phyloP scores from a whole-genome alignment of 1,140 invertebrate species.

The Halyomorpha halys region DNA sequence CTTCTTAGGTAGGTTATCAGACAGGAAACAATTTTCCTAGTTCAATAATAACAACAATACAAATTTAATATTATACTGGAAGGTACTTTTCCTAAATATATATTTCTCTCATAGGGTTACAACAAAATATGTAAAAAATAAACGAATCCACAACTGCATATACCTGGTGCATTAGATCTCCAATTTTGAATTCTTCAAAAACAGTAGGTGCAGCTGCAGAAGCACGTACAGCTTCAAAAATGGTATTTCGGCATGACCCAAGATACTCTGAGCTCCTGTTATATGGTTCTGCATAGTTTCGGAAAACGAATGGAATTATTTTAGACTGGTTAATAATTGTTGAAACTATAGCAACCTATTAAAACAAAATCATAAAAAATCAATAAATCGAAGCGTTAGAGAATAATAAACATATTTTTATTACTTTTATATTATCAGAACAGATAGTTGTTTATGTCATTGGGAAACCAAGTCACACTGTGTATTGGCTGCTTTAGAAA shows the following conservation, averaged over 20 bases:
- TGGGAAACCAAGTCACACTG: too few relatives aligned
- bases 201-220: constrained; percentile 88
- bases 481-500: too few relatives aligned
- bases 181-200: constrained; percentile 74
- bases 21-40: too few relatives aligned
- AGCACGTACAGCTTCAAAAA: constrained; percentile 84
- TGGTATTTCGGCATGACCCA: constrained; percentile 57
- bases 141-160: too few relatives aligned
- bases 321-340: constrained; percentile 67
- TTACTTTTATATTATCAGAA: background rate
- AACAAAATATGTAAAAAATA: too few relatives aligned
- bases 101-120: too few relatives aligned
- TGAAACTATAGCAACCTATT: constrained; percentile 63
- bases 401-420: constrained; percentile 4
- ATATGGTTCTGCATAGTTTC: constrained; percentile 75
- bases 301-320: constrained; percentile 78
- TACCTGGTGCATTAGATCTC: constrained; percentile 69
- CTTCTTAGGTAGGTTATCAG: too few relatives aligned
- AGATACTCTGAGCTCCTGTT: constrained; percentile 64
- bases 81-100: too few relatives aligned
- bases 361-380: constrained; percentile 23
- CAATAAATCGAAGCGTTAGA: constrained; percentile 22
- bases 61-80: too few relatives aligned
- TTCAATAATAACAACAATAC: too few relatives aligned
- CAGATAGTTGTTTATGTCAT: too few relatives aligned